Evolutionary conservation across 2,113 vertebrate genomes (phyloP), one percentile per base, ranked within the genome.

Genomic region (Gallinago jamesoni): DNA sequence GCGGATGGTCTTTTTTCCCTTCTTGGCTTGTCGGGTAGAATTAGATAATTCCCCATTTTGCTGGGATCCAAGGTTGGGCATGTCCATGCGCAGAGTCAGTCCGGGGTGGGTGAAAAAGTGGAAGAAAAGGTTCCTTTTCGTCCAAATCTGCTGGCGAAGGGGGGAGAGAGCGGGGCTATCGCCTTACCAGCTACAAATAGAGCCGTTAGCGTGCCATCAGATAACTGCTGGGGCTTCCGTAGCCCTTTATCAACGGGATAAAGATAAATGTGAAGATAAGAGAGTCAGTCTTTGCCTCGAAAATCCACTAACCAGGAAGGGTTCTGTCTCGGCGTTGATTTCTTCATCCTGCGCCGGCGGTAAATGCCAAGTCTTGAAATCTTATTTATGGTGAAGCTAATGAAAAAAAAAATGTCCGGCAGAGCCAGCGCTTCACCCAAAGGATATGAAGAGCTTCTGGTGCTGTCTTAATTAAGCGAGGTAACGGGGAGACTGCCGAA

Each of bases 201-300:
- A 80, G 56, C 60, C 22, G 84, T 97, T 97, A 96, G 84, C 8
- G 45, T 80, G 81, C 72, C 83, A 97, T 97, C 96, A 86, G 96
- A 87, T 90, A 95, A 76, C 90, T 68, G 93, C 95, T 12, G 81
- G 94, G 47, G 48, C 96, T 96, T 90, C 70, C 84, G 97, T 95
- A 97, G 95, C 79, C 72, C 91, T 66, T 72, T 94, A 96, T 93
- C 96, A 88, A 43, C 85, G 93, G 87, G 97, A 95, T 97, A 95
- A 96, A 93, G 96, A 93, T 95, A 90, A 94, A 97, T 95, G 97
- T 76, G 93, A 80, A 94, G 86, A 94, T 97, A 85, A 96, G 87
- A 94, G 97, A 97, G 87, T 20, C 24, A 41, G 63, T 62, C 68
- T 96, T 96, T 68, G 84, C 91, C 89, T 97, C 57, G 56, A 94